These are phyloP conservation scores for Zaprionus ornatus DNA, from an alignment of 1,140 invertebrate genomes.

Conservation along the genomic window DNA sequence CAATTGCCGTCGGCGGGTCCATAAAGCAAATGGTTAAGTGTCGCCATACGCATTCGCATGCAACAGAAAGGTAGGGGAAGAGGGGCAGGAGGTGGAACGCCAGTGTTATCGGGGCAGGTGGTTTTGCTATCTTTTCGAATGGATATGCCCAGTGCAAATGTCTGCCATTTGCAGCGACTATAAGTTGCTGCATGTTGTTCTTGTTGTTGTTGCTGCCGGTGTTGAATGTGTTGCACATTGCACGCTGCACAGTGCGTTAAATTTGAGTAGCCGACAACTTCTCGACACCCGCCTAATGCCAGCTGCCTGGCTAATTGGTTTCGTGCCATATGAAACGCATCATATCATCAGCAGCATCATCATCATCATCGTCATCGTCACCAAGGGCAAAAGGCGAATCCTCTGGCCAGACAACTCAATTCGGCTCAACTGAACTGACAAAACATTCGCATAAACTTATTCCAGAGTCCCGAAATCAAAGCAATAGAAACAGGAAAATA, in stretches of 20 bases:
- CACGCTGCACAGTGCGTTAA: conserved; percentile 51
- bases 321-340: conserved; percentile 51
- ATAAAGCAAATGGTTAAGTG: conserved; percentile 41
- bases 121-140: conserved; percentile 24
- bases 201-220: too few species aligned
- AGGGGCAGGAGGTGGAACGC: neutral
- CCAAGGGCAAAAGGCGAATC: conserved; percentile 8
- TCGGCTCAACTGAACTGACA: conserved; percentile 25
- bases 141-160: conserved; percentile 32
- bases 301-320: conserved; percentile 48
- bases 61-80: neutral
- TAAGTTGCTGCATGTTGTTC: conserved; percentile 28
- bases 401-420: conserved; percentile 10
- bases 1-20: conserved; percentile 39
- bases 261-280: conserved; percentile 59
- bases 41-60: conserved; percentile 12
- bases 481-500: conserved; percentile 16
- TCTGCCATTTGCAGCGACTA: conserved; percentile 26
- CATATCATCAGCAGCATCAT: conserved; percentile 1
- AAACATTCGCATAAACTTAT: conserved; percentile 20
- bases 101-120: conserved; percentile 9
- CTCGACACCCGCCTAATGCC: conserved; percentile 24
- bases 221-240: conserved; percentile 22
- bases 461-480: conserved; percentile 15
- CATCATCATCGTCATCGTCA: neutral